A percentile compares a stretch with the other conserved stretches of the same genome.
Evolutionary conservation across 2,888 invertebrate species (phyloP).

Genomic region (Catocala sponsa): DNA sequence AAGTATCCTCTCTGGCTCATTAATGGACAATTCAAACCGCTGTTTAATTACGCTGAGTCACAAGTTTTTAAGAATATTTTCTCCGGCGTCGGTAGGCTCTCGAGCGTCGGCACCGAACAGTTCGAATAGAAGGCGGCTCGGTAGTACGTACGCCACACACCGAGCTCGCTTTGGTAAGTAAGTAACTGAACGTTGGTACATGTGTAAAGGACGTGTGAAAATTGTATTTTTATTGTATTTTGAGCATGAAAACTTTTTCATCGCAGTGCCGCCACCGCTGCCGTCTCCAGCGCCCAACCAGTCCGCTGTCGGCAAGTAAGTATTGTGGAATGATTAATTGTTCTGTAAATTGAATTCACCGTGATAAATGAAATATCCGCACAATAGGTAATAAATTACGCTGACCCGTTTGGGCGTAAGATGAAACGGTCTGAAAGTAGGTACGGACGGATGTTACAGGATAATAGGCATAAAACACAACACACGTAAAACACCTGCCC

Average conservation of each 20-base stretch:
- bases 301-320: constrained; percentile 84
- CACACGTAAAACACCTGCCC: constrained; percentile 79
- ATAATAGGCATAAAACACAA: constrained; percentile 80
- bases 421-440: constrained; percentile 84
- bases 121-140: constrained; percentile 20
- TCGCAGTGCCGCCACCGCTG: constrained; percentile 42
- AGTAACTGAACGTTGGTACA: constrained; percentile 15
- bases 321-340: constrained; percentile 87
- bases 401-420: constrained; percentile 84
- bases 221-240: constrained; percentile 58
- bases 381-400: constrained; percentile 88
- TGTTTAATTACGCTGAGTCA: constrained; percentile 50
- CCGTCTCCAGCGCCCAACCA: constrained; percentile 67
- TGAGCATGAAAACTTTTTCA: constrained; percentile 66
- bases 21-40: constrained; percentile 50
- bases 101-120: constrained; percentile 16
- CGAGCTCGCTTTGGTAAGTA: constrained; percentile 24
- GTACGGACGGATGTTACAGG: constrained; percentile 74
- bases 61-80: constrained; percentile 40
- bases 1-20: constrained; percentile 47
- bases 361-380: constrained; percentile 88
- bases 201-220: constrained; percentile 43
- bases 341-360: constrained; percentile 88
- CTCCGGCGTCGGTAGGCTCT: constrained; percentile 5
- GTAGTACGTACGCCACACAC: constrained; percentile 3